Base-by-base conservation (phyloP, 2,113 vertebrate genomes). In the Plecturocebus donacophilus region DNA sequence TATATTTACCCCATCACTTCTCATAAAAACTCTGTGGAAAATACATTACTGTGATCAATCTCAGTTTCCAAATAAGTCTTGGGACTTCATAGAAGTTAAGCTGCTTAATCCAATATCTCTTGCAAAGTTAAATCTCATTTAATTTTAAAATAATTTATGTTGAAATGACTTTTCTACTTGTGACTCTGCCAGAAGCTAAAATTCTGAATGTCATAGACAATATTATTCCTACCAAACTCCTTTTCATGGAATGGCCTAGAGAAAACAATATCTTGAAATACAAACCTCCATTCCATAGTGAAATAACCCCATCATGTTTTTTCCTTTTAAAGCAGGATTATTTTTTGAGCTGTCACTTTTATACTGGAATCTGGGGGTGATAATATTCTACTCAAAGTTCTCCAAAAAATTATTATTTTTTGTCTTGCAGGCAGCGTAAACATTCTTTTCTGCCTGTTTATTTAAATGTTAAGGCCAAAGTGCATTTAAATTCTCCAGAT, bases 101-200 rank as follows among this genome's bases (percentile, higher is more conserved):
- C 79, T 4, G 25, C 11, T 80, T 91, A 30, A 92, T 58, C 30
- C 27, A 68, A 5, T 27, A 77, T 47, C 30, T 79, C 20, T 90
- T 87, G 21, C 6, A 83, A 91, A 70, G 42, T 87, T 91, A 81
- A 79, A 76, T 73, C 25, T 87, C 70, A 87, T 58, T 21, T 87
- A 58, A 87, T 80, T 94, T 96, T 87, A 58, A 40, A 82, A 77
- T 64, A 87, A 90, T 58, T 90, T 17, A 42, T 77, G 42, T 87
- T 80, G 40, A 95, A 81, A 81, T 96, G 68, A 47, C 13, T 96
- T 87, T 93, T 81, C 35, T 80, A 20, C n/a, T 27, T 20, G 40
- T 30, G 40, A 88, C 40, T 80, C 19, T 88, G n/a, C 49, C 88
- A 70, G 11, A 8, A 94, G 30, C 13, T 83, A 73, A 90, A 38